Percentiles rank a stretch among this genome's conserved stretches.
phyloP scores from a whole-genome alignment of 1,140 invertebrate species.

The Drosophila sucinea region DNA sequence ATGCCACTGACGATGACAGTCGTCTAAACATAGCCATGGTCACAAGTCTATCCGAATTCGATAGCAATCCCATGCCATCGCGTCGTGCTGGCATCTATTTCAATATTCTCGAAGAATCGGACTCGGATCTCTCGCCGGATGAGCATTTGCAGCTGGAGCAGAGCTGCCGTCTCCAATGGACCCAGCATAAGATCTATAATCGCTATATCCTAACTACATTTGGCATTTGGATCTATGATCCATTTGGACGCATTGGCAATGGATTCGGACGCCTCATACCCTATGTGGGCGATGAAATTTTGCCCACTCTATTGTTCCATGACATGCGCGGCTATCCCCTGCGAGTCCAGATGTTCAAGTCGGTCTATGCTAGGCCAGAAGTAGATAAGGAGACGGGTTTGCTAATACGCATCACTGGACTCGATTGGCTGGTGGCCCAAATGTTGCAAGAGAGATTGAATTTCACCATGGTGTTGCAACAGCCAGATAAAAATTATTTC shows the following conservation, averaged over 20 bases:
- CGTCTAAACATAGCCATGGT: constrained; percentile 42
- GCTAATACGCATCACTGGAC: constrained; percentile 48
- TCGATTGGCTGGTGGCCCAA: constrained; percentile 66
- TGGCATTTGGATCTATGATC: constrained; percentile 62
- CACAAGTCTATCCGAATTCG: constrained; percentile 33
- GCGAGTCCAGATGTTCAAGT: constrained; percentile 71
- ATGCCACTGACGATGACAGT: constrained; percentile 14
- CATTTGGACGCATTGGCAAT: constrained; percentile 31
- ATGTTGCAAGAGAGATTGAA: constrained; percentile 60
- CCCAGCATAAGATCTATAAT: constrained; percentile 48
- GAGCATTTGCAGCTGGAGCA: constrained; percentile 42
- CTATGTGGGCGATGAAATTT: constrained; percentile 40
- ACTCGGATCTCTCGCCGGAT: constrained; percentile 15
- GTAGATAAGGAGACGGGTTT: constrained; percentile 40
- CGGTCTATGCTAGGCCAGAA: constrained; percentile 59
- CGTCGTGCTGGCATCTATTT: constrained; percentile 44
- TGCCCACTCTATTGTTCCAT: constrained; percentile 47
- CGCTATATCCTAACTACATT: constrained; percentile 44
- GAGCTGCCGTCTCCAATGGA: constrained; percentile 50
- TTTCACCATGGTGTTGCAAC: constrained; percentile 69
- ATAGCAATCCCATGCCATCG: constrained; percentile 27
- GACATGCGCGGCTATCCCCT: constrained; percentile 70
- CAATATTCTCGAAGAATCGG: constrained; percentile 46
- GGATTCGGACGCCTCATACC: constrained; percentile 54
- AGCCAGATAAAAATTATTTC: constrained; percentile 73